Percentiles rank a stretch among this genome's conserved stretches.
Evolutionary conservation across 2,113 vertebrate species (phyloP).

Genomic region (Paratilapia polleni): DNA sequence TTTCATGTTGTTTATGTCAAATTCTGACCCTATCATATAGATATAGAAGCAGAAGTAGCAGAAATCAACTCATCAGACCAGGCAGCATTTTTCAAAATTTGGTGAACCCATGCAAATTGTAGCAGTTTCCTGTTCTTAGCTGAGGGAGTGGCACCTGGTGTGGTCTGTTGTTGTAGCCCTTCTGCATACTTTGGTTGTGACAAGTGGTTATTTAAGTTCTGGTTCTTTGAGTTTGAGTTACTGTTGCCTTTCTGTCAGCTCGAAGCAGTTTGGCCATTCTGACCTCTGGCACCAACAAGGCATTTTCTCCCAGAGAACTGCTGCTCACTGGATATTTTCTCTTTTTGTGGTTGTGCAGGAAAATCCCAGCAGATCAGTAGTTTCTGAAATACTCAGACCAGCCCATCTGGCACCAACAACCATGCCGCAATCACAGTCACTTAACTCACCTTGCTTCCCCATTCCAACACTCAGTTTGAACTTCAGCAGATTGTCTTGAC

Average conservation of each 20-base stretch:
- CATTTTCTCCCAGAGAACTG: neutral
- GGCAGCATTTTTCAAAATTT: neutral
- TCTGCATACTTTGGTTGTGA: neutral
- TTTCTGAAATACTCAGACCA: neutral
- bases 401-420: neutral
- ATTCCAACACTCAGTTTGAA: neutral
- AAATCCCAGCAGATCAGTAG: neutral
- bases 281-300: neutral
- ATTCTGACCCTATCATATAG: neutral
- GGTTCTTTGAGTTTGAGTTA: neutral
- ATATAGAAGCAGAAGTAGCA: too few species aligned
- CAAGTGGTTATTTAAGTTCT: neutral
- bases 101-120: neutral
- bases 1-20: neutral
- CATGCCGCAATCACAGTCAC: neutral
- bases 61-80: neutral
- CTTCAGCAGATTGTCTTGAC: neutral
- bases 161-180: neutral
- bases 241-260: neutral
- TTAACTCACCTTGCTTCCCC: neutral
- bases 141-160: neutral
- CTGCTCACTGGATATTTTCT: neutral
- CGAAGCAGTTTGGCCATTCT: neutral
- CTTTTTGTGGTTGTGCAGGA: neutral
- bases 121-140: neutral